These are phyloP conservation scores for Lasaia peninsularis DNA, from an alignment of 1,140 invertebrate species.

Conservation along the genomic window DNA sequence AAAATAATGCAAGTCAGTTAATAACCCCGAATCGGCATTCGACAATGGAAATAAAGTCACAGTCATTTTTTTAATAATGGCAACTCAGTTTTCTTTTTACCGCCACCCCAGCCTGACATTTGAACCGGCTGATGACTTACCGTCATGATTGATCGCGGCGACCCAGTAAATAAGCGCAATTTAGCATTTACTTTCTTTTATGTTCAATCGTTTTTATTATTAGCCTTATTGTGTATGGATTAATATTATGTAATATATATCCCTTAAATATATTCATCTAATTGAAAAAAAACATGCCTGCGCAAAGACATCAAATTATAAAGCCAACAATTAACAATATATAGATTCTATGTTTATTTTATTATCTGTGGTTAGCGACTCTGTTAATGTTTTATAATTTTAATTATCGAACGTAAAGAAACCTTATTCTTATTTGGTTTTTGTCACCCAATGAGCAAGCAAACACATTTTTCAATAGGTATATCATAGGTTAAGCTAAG, in stretches of 20 bases:
- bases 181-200: constrained; percentile 68
- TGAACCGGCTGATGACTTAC: constrained; percentile 74
- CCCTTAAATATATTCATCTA: background rate
- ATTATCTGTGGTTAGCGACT: no score
- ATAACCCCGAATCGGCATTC: constrained; percentile 76
- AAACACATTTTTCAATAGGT: no score
- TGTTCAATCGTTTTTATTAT: constrained; percentile 64
- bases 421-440: no score
- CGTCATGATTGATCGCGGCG: constrained; percentile 73
- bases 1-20: constrained; percentile 77
- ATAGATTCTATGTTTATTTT: no score
- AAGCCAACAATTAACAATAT: no score
- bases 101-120: constrained; percentile 75
- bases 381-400: no score
- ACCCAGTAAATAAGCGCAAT: constrained; percentile 75
- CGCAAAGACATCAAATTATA: no score
- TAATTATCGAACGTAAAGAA: no score
- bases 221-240: constrained; percentile 28
- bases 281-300: no score
- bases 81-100: constrained; percentile 70
- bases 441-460: no score
- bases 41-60: constrained; percentile 77
- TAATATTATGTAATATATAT: constrained; percentile 23
- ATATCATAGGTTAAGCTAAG: no score
- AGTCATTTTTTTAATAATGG: constrained; percentile 78